Evolutionary conservation across 2,113 vertebrate genomes (phyloP).

Genomic region (Xiphias gladius): DNA sequence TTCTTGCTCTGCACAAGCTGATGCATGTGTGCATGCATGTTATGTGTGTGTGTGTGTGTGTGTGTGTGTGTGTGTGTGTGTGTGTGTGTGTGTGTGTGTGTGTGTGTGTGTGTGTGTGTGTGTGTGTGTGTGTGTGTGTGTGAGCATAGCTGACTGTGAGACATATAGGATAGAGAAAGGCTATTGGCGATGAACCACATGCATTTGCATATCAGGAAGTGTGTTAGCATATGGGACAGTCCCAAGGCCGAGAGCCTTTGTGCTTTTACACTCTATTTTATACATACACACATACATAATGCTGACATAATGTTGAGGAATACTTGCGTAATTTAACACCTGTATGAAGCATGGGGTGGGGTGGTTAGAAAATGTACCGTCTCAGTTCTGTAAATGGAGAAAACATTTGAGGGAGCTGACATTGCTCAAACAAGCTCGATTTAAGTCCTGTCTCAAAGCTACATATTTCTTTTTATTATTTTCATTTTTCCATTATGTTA

Average conservation of each 20-base stretch:
- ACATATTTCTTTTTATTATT: slow-evolving; percentile 32
- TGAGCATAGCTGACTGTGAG: slow-evolving; percentile 2
- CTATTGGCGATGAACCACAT: slow-evolving; percentile 54
- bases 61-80: not conserved
- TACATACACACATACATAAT: not conserved
- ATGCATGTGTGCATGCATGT: not conserved
- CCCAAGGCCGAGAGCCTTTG: slow-evolving; percentile 51
- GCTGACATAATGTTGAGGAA: not conserved
- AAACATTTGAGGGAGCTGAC: not conserved
- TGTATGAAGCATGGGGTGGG: not conserved
- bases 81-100: not conserved
- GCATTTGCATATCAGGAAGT: slow-evolving; percentile 82
- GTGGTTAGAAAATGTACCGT: slow-evolving; percentile 3
- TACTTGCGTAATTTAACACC: not conserved
- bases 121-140: not conserved
- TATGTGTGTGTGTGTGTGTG: not conserved
- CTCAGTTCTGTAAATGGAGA: slow-evolving; percentile 25
- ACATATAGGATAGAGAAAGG: slow-evolving; percentile 19
- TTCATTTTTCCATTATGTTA: slow-evolving; percentile 63
- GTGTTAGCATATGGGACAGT: slow-evolving; percentile 74
- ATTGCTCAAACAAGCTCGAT: slow-evolving; percentile 7
- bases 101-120: not conserved
- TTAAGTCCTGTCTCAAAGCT: slow-evolving; percentile 10
- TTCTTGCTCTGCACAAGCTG: not conserved
- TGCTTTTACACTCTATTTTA: slow-evolving; percentile 43